Conservation (phyloP, 2,113 vertebrate genomes). For the Origma solitaria region DNA sequence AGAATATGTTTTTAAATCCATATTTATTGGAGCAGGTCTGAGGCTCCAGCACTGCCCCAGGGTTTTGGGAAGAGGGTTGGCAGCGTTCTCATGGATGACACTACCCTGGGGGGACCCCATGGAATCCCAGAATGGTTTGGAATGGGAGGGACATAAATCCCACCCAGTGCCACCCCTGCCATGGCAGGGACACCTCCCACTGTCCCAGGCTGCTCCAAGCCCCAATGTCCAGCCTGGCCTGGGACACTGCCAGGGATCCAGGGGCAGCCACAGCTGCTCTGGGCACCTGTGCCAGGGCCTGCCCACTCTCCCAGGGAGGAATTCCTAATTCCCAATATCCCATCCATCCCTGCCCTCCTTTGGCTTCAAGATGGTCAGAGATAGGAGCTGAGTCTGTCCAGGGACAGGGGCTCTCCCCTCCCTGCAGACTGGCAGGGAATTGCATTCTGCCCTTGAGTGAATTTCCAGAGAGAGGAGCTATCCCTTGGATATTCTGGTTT, state of each 20-base stretch:
- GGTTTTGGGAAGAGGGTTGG: neutral
- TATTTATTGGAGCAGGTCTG: neutral
- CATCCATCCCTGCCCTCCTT: neutral
- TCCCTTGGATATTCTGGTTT: neutral
- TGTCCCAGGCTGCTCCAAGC: too few relatives aligned
- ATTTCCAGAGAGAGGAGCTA: neutral
- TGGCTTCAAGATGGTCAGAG: neutral
- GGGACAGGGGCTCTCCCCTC: neutral
- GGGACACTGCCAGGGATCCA: too few relatives aligned
- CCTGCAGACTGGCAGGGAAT: neutral
- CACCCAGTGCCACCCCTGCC: accelerated
- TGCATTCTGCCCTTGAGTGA: neutral
- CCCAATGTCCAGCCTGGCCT: too few relatives aligned
- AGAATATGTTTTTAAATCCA: accelerated
- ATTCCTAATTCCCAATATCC: neutral
- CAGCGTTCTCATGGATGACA: neutral
- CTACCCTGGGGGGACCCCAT: neutral
- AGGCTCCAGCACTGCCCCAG: neutral
- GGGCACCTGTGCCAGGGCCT: too few relatives aligned
- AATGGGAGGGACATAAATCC: neutral
- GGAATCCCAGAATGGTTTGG: neutral
- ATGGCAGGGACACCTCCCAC: neutral
- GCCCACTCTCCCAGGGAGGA: neutral
- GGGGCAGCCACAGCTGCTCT: too few relatives aligned
- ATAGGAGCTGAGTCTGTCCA: neutral